Evolutionary conservation across 2,797 vertebrate species (phyloP), one percentile per base, ranked within the genome.

Genomic region (Sebastes vulpes): DNA sequence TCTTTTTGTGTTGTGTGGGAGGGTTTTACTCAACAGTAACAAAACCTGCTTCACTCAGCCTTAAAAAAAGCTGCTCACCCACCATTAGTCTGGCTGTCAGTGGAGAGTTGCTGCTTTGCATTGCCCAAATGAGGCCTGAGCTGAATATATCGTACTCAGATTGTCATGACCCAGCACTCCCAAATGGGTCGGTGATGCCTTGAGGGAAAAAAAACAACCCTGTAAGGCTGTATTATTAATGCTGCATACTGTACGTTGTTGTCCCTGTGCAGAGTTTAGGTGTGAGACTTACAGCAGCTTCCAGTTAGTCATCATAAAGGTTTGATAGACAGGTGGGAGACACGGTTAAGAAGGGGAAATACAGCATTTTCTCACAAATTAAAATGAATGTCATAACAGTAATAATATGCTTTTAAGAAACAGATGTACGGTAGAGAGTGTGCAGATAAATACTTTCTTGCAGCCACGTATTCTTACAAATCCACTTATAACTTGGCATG

Each of bases 1-100:
- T 72, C 4, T 18, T 82, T 84, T 79, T 48, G 46, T 71, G 57
- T 60, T 67, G 58, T 60, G 89, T 88, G 71, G 90, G 87, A 75
- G 71, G 72, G 29, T 82, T 90, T 83, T 75, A 76, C 58, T 85
- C 57, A 77, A 32, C 46, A 6, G 57, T 6, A 73, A 56, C 42
- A 56, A 81, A 72, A 72, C 72, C 61, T 77, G 50, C 61, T 20
- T 50, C 61, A 26, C 63, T 85, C 59, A 18, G 64, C 48, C 28
- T 53, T 61, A 32, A 69, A 85, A 64, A 48, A 76, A 72, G 74
- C 69, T 69, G 59, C 76, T 85, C 80, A 82, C 83, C 66, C 68
- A 78, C 83, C 11, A 78, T 72, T 72, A 61, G 76, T 84, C 63
- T 85, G 70, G 69, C 68, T 82, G 71, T 87, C 64, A 86, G 21